A percentile compares a stretch with the other conserved stretches of the same genome.
Evolutionary conservation across 2,888 invertebrate genomes (phyloP).

Genomic region (Tuta absoluta): DNA sequence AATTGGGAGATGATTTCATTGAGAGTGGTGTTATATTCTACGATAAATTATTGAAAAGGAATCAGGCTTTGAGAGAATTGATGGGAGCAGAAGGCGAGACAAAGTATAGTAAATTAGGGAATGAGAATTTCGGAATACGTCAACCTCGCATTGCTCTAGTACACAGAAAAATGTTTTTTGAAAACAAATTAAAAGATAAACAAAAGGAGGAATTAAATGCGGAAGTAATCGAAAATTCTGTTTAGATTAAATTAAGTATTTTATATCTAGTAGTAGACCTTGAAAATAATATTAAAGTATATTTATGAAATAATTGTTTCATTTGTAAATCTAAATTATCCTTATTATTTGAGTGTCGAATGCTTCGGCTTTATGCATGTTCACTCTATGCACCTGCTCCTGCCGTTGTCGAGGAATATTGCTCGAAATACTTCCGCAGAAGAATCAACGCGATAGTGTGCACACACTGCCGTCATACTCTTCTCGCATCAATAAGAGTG

Average conservation of each 20-base stretch:
- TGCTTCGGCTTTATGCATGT: too few relatives aligned
- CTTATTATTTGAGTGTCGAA: too few relatives aligned
- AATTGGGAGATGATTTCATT: slow-evolving; percentile 82
- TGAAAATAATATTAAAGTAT: neutral
- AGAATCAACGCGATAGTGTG: too few relatives aligned
- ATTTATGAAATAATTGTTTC: neutral
- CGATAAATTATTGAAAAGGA: slow-evolving; percentile 85
- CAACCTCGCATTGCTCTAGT: slow-evolving; percentile 84
- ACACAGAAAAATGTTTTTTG: slow-evolving; percentile 85
- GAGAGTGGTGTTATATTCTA: slow-evolving; percentile 90
- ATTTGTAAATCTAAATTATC: too few relatives aligned
- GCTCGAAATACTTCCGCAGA: too few relatives aligned
- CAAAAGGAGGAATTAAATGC: slow-evolving; percentile 25
- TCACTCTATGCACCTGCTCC: too few relatives aligned
- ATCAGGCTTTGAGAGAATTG: slow-evolving; percentile 85
- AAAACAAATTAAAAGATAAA: slow-evolving; percentile 69
- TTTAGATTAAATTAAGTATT: neutral
- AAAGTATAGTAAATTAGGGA: slow-evolving; percentile 84
- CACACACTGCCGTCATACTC: too few relatives aligned
- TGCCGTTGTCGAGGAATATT: too few relatives aligned
- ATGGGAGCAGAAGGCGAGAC: slow-evolving; percentile 83
- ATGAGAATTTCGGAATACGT: slow-evolving; percentile 84
- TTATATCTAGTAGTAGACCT: neutral
- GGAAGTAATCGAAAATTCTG: neutral
- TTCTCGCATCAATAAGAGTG: too few relatives aligned